These are phyloP conservation scores for Channa maculata DNA, from an alignment of 2,113 vertebrate species.

Conservation along the genomic window DNA sequence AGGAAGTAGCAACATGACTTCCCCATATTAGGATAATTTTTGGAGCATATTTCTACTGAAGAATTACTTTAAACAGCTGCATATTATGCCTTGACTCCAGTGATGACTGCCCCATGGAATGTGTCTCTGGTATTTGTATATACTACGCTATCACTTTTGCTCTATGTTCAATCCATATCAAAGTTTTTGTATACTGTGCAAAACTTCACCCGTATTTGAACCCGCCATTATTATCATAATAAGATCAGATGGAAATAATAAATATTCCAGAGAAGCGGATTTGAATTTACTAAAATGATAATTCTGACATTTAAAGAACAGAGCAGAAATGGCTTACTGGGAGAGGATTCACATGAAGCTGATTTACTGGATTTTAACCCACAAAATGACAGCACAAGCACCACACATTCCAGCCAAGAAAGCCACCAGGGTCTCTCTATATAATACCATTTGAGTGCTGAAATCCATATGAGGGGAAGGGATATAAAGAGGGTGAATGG, in stretches of 20 bases:
- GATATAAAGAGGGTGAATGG: conserved; percentile 52
- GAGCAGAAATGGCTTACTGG: not conserved
- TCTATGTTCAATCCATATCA: no score
- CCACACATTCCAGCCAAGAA: conserved; percentile 19
- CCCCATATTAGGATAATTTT: no score
- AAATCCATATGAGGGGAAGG: conserved; percentile 62
- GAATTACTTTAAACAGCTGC: no score
- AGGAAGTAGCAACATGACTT: no score
- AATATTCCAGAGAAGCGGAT: not conserved
- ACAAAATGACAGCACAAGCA: conserved; percentile 1
- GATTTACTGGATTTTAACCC: conserved; percentile 14
- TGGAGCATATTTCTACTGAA: no score
- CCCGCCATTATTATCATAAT: not conserved
- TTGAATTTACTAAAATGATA: not conserved
- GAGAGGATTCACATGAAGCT: not conserved
- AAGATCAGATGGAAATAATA: conserved; percentile 8
- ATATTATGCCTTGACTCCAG: no score
- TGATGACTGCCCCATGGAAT: no score
- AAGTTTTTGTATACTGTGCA: no score
- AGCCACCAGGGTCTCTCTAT: conserved; percentile 36
- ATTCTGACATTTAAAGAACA: not conserved
- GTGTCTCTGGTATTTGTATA: no score
- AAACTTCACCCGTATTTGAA: no score
- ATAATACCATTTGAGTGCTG: conserved; percentile 63
- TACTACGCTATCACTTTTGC: no score